Percentiles rank a stretch among this genome's conserved stretches.
Evolutionary conservation across 2,888 invertebrate genomes (phyloP).

Genomic region (Hylaea fasciaria): DNA sequence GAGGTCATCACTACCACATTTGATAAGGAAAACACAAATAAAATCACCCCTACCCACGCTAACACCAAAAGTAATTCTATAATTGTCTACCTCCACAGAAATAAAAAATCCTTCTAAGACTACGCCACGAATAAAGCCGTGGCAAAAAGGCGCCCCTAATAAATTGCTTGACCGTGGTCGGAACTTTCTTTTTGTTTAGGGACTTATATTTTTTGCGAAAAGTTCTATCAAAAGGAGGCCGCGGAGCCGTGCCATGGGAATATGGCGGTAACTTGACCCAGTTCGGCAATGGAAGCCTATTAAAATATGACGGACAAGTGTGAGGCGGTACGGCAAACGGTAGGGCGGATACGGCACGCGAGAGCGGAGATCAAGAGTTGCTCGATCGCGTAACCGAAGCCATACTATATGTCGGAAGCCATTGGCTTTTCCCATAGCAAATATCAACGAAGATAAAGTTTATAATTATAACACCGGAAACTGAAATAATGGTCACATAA

Average conservation of each 20-base stretch:
- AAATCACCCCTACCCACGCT: not conserved
- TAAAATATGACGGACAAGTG: slow-evolving; percentile 4
- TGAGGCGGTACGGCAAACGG: not conserved
- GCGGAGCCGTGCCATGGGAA: slow-evolving; percentile 4
- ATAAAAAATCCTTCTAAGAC: slow-evolving; percentile 21
- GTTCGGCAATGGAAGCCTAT: not conserved
- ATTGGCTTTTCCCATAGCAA: too few relatives aligned
- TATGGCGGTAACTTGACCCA: slow-evolving; percentile 21
- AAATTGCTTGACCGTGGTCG: slow-evolving; percentile 39
- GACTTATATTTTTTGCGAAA: slow-evolving; percentile 36
- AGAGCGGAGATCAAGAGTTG: not conserved
- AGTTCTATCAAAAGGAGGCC: slow-evolving; percentile 32
- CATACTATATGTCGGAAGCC: too few relatives aligned
- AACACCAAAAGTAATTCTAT: slow-evolving; percentile 8
- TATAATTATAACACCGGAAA: too few relatives aligned
- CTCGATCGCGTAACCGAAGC: not conserved
- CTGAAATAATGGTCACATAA: too few relatives aligned
- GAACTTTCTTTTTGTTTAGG: slow-evolving; percentile 38
- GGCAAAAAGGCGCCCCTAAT: slow-evolving; percentile 41
- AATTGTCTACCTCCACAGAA: slow-evolving; percentile 24
- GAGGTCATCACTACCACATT: too few relatives aligned
- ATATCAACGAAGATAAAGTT: too few relatives aligned
- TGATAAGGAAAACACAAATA: too few relatives aligned
- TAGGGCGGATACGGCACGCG: not conserved
- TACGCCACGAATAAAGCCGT: slow-evolving; percentile 24